Conservation (phyloP, 2,797 vertebrate genomes). For the Scolopax rusticola region DNA sequence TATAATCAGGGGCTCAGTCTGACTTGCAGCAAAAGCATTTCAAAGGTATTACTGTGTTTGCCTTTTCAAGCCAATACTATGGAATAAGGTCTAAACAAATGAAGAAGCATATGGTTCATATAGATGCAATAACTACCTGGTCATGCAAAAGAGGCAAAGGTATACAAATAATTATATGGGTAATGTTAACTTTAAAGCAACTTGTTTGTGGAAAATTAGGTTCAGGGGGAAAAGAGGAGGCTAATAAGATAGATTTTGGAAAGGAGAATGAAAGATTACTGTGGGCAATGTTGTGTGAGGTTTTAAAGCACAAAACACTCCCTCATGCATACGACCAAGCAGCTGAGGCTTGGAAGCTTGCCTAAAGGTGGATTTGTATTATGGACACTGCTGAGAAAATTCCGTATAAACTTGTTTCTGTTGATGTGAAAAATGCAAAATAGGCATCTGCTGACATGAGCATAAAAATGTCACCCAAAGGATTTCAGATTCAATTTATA, state of each 20-base stretch:
- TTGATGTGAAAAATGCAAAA: neutral
- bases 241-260: neutral
- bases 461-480: neutral
- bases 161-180: neutral
- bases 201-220: neutral
- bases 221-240: neutral
- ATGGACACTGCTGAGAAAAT: neutral
- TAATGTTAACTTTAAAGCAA: neutral
- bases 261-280: neutral
- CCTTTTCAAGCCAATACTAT: neutral
- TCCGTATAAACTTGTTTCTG: neutral
- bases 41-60: neutral
- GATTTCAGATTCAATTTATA: constrained; percentile 8
- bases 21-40: neutral
- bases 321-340: neutral
- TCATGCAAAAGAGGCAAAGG: neutral
- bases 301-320: neutral
- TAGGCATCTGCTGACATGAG: neutral
- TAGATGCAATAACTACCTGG: too few relatives aligned
- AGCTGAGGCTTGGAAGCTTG: neutral
- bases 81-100: neutral
- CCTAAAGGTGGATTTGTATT: neutral
- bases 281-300: neutral
- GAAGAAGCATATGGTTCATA: neutral
- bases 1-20: neutral